A percentile compares a stretch with the other conserved stretches of the same genome.
Conservation (phyloP, 2,888 invertebrate genomes). For the Antheraea assamensis region DNA sequence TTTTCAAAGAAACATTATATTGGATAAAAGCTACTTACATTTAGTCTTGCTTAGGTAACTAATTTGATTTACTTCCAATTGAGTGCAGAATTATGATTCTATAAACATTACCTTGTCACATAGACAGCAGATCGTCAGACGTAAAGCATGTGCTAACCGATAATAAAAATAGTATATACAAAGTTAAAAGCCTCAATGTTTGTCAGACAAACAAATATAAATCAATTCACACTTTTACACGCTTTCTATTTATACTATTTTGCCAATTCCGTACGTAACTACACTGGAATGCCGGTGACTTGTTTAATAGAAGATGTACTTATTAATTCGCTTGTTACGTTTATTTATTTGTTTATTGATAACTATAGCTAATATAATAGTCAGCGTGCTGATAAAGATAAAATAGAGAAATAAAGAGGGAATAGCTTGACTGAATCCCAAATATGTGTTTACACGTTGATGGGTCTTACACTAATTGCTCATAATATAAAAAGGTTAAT, state of each 20-base stretch:
- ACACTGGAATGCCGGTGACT: constrained; percentile 12
- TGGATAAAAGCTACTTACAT: background rate
- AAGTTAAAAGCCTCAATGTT: constrained; percentile 22
- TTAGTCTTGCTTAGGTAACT: background rate
- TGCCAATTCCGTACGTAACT: constrained; percentile 21
- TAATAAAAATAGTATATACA: constrained; percentile 23
- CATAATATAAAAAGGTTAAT: too few species aligned
- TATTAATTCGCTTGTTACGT: background rate
- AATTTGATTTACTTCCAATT: constrained; percentile 6
- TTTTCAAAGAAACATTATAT: background rate
- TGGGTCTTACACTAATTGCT: too few species aligned
- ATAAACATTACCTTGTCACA: background rate
- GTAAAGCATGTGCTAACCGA: constrained; percentile 21
- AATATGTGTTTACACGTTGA: too few species aligned
- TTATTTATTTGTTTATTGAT: too few species aligned
- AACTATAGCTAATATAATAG: too few species aligned
- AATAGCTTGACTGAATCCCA: too few species aligned
- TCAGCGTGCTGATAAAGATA: too few species aligned
- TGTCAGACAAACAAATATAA: constrained; percentile 27
- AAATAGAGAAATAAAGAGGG: too few species aligned
- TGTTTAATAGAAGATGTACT: background rate
- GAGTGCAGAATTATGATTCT: background rate
- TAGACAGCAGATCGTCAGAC: constrained; percentile 1
- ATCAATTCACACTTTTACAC: constrained; percentile 32
- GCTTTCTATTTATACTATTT: constrained; percentile 30